Base-by-base conservation (phyloP, 2,113 vertebrate species). In the Pandion haliaetus region DNA sequence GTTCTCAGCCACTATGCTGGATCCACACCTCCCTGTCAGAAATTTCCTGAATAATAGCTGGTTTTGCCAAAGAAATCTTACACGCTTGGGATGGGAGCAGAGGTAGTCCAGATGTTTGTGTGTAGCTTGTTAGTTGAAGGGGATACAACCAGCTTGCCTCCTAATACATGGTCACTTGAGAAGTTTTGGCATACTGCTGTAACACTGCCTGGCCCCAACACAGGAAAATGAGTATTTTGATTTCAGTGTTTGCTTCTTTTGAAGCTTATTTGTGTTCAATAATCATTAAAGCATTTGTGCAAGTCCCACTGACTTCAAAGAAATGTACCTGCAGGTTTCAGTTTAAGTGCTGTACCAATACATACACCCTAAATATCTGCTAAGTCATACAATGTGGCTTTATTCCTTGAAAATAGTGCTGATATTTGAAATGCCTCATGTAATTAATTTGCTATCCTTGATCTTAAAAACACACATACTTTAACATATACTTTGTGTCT, bases 121-220 rank as follows among this genome's bases (percentile, higher is more conserved):
- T 2, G 12, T 3, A 55, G 20, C 36, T 79, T 42, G 13, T 71
- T 58, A 67, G 34, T 66, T 65, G 67, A 73, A 58, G 36, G 10
- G 9, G 24, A 26, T 36, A 44, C 2, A 2, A 87, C 12, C 32
- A 61, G 6, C 29, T 88, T 80, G 23, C 15, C n/a, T 74, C 61
- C 71, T 32, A 89, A 93, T 58, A 29, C 0, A 0, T 42, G 50
- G 29, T 47, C 52, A 74, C 34, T 40, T 76, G 36, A 65, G 25
- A 66, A 66, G 17, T 54, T 82, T 2, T 19, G 40, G 44, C 36
- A 70, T 62, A 36, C 15, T 69, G 17, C 63, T 86, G 14, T 88
- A 78, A 66, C 10, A 29, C 19, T 84, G 63, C 25, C 34, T 34
- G 65, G 31, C 9, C 12, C 38, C 0, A 0, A 14, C 1, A 3